Conservation (phyloP, 2,888 invertebrate species). For the Xylota segnis region DNA sequence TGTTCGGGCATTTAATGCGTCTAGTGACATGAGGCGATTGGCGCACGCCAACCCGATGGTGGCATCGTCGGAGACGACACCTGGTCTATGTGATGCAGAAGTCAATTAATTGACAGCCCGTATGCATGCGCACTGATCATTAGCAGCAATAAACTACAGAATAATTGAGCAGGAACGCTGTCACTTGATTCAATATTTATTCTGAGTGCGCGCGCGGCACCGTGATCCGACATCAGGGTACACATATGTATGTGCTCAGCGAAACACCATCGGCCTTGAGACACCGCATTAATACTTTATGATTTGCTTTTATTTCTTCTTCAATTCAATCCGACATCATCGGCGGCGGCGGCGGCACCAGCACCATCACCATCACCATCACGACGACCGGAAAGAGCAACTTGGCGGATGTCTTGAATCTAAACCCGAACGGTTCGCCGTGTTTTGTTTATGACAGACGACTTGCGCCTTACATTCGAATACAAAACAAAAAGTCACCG, state of each 20-base stretch:
- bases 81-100: constrained; percentile 76
- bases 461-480: constrained; percentile 39
- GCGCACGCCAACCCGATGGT: constrained; percentile 70
- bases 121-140: constrained; percentile 75
- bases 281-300: constrained; percentile 67
- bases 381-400: constrained; percentile 68
- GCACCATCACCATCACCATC: not conserved
- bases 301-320: constrained; percentile 65
- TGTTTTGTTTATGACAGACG: constrained; percentile 62
- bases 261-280: constrained; percentile 66
- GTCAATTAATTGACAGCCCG: constrained; percentile 76
- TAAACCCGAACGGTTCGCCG: constrained; percentile 47
- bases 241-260: not conserved
- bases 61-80: constrained; percentile 62
- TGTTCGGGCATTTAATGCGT: constrained; percentile 59
- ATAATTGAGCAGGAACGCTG: constrained; percentile 76
- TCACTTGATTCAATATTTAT: constrained; percentile 71
- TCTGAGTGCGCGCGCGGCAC: constrained; percentile 41
- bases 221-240: constrained; percentile 26
- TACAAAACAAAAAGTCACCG: constrained; percentile 50
- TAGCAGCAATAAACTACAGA: constrained; percentile 73
- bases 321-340: constrained; percentile 34
- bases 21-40: constrained; percentile 49
- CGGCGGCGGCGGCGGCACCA: not conserved
- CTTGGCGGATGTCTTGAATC: constrained; percentile 68